Conservation (phyloP, 2,113 vertebrate species). For the Orthonyx spaldingii region DNA sequence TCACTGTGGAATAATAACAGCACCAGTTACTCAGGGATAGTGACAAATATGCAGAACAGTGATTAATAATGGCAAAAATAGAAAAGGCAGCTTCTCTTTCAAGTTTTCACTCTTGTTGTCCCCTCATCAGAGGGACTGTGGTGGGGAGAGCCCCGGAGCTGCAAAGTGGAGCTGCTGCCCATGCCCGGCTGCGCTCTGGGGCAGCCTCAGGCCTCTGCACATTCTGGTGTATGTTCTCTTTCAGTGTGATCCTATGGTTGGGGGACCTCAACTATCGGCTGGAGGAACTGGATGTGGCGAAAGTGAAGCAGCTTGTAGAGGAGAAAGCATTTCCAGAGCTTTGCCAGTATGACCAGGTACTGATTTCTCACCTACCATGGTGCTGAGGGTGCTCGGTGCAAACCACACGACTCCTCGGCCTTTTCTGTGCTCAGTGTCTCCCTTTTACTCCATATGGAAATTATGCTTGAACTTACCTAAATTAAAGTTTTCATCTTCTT, state of each 20-base stretch:
- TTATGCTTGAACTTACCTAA: background rate
- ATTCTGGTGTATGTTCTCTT: slow-evolving; percentile 8
- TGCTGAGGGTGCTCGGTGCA: background rate
- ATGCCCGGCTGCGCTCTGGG: accelerated
- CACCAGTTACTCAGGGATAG: background rate
- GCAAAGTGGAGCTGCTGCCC: background rate
- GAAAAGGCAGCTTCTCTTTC: background rate
- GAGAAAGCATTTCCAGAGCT: slow-evolving; percentile 84
- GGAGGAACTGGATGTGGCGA: slow-evolving; percentile 85
- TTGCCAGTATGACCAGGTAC: slow-evolving; percentile 87
- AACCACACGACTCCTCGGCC: background rate
- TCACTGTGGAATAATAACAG: background rate
- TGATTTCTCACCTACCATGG: background rate
- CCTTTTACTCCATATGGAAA: background rate
- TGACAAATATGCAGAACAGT: background rate
- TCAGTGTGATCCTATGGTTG: slow-evolving; percentile 86
- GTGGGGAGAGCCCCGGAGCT: background rate
- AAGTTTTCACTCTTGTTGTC: background rate
- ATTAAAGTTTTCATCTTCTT: background rate
- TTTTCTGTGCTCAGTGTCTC: background rate
- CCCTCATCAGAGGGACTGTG: background rate
- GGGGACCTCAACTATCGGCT: slow-evolving; percentile 97
- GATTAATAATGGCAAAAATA: background rate
- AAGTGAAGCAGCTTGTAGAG: slow-evolving; percentile 86
- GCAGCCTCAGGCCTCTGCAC: background rate